A percentile compares a stretch with the other conserved stretches of the same genome.
These are phyloP conservation scores for Cryptotermes secundus DNA, from an alignment of 1,140 invertebrate species.

Conservation along the genomic window DNA sequence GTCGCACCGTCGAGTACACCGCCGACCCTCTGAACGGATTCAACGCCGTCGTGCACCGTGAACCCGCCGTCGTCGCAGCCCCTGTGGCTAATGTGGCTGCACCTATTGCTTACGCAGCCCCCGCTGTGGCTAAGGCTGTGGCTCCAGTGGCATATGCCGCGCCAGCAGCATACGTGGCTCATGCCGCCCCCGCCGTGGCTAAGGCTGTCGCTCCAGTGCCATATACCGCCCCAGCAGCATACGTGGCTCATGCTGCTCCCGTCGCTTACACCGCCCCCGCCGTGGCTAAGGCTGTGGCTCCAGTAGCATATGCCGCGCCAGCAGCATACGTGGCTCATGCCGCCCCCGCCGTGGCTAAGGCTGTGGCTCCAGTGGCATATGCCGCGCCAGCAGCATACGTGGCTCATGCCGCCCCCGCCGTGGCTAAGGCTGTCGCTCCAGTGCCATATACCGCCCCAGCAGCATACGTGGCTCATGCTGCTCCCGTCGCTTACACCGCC, in stretches of 20 bases:
- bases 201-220: conserved; percentile 48
- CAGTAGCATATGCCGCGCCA: conserved; percentile 57
- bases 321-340: background rate
- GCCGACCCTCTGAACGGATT: no score
- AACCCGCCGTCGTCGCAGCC: no score
- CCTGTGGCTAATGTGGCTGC: no score
- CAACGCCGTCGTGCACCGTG: no score
- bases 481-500: conserved; percentile 38
- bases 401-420: conserved; percentile 60
- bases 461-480: conserved; percentile 40
- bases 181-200: conserved; percentile 57
- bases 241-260: conserved; percentile 42
- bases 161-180: conserved; percentile 45
- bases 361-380: conserved; percentile 38
- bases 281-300: no score
- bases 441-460: no score
- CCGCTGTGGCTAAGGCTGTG: conserved; percentile 31
- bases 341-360: conserved; percentile 44
- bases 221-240: no score
- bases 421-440: conserved; percentile 50
- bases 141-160: conserved; percentile 39
- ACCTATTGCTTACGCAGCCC: conserved; percentile 43
- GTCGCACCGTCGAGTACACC: no score
- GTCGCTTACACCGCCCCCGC: no score
- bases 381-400: conserved; percentile 36